Base-by-base conservation (phyloP, 2,113 vertebrate species). In the Tricholaema leucomelas region DNA sequence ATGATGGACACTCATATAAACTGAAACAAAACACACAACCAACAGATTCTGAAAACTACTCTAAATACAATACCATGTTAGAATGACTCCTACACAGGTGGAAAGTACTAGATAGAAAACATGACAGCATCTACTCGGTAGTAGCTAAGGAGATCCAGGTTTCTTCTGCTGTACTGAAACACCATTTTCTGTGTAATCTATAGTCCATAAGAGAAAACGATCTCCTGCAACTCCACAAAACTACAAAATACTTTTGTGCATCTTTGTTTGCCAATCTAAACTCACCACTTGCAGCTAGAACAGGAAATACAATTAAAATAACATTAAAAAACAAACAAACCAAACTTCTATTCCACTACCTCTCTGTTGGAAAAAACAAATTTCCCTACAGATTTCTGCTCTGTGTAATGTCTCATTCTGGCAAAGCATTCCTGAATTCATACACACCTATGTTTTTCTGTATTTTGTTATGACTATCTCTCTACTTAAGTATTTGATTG, bases 261-360 rank as follows among this genome's bases (percentile, higher is more conserved):
- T 31, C 21, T 72, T 77, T 82, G 38, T 89, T 88, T 77, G 65
- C 42, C 56, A 78, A 52, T 58, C 20, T 76, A 58, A 94, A 78
- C 56, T 92, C 44, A 69, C 17, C 67, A 42, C 36, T 59, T 70
- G 24, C 27, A 60, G 64, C 36, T 81, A 76, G 50, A 50, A 81
- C 56, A 89, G 73, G 50, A 91, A 81, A 87, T 64, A 81, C 35
- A 81, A 93, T 64, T 59, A 81, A 77, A 92, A 84, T 54, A 80
- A 67, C 15, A 28, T 87, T 38, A 38, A 42, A 42, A 42, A 42
- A 42, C 12, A 42, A 42, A 42, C 16, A 44, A 44, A 15, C 42
- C 15, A 42, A 42, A 17, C 42, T 81, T 90, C 9, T 81, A 55
- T 83, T 84, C 60, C 44, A 67, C 80, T 86, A 76, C 70, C 17